Conservation (phyloP, 2,888 invertebrate species). For the Sinodicranocentrus sp. region DNA sequence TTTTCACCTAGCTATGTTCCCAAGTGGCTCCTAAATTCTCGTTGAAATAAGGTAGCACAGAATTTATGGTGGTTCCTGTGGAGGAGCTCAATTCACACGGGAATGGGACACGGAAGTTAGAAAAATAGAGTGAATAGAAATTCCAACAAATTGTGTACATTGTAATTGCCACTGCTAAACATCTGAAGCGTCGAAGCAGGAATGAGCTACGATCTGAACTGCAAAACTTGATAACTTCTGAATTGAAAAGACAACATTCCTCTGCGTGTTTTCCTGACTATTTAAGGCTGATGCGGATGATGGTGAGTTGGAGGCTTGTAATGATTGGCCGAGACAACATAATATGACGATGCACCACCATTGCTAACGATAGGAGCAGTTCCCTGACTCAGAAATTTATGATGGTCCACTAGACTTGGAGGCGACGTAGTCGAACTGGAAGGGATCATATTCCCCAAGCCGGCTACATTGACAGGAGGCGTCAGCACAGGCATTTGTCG, state of each 20-base stretch:
- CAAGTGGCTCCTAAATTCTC: no score
- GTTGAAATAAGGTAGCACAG: no score
- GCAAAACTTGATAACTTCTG: not conserved
- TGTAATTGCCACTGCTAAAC: not conserved
- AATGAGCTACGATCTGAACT: not conserved
- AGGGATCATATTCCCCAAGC: not conserved
- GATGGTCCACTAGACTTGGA: not conserved
- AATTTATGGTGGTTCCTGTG: no score
- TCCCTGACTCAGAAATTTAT: conserved; percentile 12
- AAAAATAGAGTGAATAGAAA: no score
- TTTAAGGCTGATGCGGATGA: no score
- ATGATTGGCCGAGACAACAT: no score
- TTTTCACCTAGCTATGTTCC: no score
- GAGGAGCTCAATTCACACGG: no score
- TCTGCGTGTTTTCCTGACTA: not conserved
- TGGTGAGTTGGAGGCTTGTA: no score
- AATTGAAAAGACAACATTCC: not conserved
- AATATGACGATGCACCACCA: not conserved
- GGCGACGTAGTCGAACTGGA: not conserved
- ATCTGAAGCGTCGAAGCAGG: not conserved
- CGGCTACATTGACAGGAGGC: not conserved
- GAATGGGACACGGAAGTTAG: no score
- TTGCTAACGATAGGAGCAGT: not conserved
- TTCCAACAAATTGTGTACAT: no score
- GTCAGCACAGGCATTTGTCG: not conserved